Base-by-base conservation (phyloP, 2,888 invertebrate genomes). In the Erebia epiphron region DNA sequence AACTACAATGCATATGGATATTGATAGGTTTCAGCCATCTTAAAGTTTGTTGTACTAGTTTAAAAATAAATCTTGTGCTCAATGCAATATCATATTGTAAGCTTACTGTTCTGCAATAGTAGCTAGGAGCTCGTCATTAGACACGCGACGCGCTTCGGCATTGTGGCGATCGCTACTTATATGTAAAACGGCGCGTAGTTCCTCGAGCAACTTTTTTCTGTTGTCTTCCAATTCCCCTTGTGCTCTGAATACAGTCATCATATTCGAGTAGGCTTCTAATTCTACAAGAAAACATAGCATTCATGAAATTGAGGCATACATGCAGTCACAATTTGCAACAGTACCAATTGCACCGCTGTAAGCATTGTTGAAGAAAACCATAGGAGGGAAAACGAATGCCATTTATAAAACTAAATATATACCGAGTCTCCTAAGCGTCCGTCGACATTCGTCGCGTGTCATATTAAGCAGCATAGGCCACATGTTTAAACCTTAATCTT, bases 141-240 rank as follows among this genome's bases (percentile, higher is more conserved):
- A 96, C 81, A 97, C 98, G 88, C 98, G 95, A 79, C 98, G 95
- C 79, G 98, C 95, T 94, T 98, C 98, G 69, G 98, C 98, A 82
- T 97, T 96, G 91, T 98, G 98, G 79, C 98, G 95, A 89, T 98
- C 98, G 85, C 96, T 95, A 74, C 97, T 96, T 88, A 98, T 98
- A 90, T 97, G 97, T 87, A 97, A 95, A 84, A 95, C 95, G 86
- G 95, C 95, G 83, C 97, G 96, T 79, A 98, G 94, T 84, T 98
- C 97, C 86, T 96, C 96, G 67, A 98, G 94, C 81, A 98, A 91
- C 89, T 96, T 97, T 85, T 96, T 96, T 94, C 98, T 98, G 83
- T 96, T 96, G 82, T 96, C 95, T 85, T 95, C 97, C 73, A 98
- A 95, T 83, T 96, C 95, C 78, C 98, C 98, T 94, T 98, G 98